These are phyloP conservation scores for Dicaeum eximium DNA, from an alignment of 2,113 vertebrate genomes.

Conservation along the genomic window DNA sequence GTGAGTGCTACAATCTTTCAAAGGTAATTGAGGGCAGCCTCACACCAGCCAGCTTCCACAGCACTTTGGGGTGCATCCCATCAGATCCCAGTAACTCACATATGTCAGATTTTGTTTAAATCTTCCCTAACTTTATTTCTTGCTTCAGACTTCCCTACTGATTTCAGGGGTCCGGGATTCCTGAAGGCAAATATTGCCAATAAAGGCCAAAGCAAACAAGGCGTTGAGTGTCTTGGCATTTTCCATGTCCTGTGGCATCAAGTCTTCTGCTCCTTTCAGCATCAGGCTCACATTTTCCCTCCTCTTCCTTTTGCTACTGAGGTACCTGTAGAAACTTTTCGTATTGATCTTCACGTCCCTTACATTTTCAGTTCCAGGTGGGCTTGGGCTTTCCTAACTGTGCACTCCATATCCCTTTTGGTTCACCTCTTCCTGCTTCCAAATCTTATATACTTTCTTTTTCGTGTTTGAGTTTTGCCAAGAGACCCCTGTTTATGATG, in stretches of 20 bases:
- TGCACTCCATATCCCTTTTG: not conserved
- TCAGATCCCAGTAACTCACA: rapidly evolving
- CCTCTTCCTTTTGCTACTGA: not conserved
- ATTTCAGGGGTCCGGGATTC: not conserved
- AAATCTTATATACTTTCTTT: not conserved
- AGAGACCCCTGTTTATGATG: not conserved
- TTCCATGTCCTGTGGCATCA: not conserved
- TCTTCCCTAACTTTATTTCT: not conserved
- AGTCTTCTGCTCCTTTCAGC: not conserved
- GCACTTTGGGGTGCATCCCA: not conserved
- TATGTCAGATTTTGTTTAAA: not conserved
- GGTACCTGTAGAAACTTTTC: not conserved
- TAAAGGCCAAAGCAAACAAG: not conserved
- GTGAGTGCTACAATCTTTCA: not conserved
- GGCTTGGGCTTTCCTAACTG: not conserved
- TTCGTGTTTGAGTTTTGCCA: not conserved
- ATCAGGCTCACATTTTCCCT: not conserved
- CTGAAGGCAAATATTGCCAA: not conserved
- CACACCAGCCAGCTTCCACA: not conserved
- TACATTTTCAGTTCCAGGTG: not conserved
- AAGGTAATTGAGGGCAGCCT: not conserved
- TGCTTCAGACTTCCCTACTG: not conserved
- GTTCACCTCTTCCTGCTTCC: not conserved
- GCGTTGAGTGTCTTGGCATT: not conserved
- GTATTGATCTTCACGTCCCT: not conserved